A percentile compares a stretch with the other conserved stretches of the same genome.
Evolutionary conservation across 2,113 vertebrate genomes (phyloP).

Genomic region (Gila orcuttii): DNA sequence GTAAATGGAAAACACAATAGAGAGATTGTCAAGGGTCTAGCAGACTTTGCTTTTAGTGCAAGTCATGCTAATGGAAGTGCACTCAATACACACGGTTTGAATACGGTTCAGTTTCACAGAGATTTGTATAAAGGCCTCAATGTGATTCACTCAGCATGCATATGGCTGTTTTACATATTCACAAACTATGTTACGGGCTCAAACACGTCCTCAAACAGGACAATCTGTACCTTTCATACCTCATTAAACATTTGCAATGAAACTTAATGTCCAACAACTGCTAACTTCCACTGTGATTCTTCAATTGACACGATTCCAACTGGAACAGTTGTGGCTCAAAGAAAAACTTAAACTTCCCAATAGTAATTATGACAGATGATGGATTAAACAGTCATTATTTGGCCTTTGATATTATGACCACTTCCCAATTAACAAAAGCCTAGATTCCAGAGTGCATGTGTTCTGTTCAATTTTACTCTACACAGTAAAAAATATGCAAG

Average conservation of each 20-base stretch:
- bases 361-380: not conserved
- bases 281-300: not conserved
- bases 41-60: not conserved
- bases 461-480: not conserved
- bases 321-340: not conserved
- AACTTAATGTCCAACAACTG: no score
- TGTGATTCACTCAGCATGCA: not conserved
- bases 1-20: not conserved
- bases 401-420: not conserved
- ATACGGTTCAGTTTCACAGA: not conserved
- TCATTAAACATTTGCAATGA: not conserved
- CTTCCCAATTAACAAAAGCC: not conserved
- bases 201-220: not conserved
- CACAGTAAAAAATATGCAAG: not conserved
- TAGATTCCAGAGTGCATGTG: not conserved
- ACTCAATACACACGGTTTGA: not conserved
- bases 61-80: not conserved
- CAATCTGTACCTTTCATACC: not conserved
- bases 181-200: not conserved
- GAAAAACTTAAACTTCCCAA: not conserved
- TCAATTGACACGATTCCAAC: not conserved
- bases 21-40: not conserved
- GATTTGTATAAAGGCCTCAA: not conserved
- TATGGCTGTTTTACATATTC: not conserved
- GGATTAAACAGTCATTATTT: not conserved